These are phyloP conservation scores for Monoplex corrugatus DNA, from an alignment of 2,888 invertebrate species.

Conservation along the genomic window DNA sequence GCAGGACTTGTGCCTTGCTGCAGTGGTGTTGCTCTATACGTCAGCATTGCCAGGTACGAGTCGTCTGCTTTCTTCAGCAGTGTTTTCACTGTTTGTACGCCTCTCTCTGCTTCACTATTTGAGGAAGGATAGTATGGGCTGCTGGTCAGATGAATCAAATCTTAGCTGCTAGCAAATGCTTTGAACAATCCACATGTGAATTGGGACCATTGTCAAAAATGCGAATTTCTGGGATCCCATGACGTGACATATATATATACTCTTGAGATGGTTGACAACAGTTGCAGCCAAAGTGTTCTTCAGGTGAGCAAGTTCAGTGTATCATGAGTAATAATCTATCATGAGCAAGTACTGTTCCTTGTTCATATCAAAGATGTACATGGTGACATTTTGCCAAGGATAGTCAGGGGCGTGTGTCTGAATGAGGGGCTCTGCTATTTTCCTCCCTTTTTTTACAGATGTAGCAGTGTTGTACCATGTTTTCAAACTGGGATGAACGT, in stretches of 20 bases:
- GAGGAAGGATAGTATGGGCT: not conserved
- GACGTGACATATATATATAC: not conserved
- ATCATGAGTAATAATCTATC: conserved; percentile 39
- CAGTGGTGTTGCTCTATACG: conserved; percentile 38
- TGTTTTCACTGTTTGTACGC: conserved; percentile 24
- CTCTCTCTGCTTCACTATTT: conserved; percentile 39
- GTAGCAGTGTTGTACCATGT: conserved; percentile 20
- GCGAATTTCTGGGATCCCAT: conserved; percentile 8
- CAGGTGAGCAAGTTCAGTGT: conserved; percentile 16
- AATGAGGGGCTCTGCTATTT: conserved; percentile 21
- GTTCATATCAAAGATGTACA: conserved; percentile 2
- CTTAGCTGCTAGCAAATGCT: conserved; percentile 17
- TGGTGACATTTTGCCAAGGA: conserved; percentile 20
- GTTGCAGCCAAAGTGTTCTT: not conserved
- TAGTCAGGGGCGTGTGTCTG: not conserved
- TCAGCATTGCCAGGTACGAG: conserved; percentile 39
- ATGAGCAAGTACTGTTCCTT: conserved; percentile 12
- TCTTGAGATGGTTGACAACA: not conserved
- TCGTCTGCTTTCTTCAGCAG: conserved; percentile 21
- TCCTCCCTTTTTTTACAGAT: conserved; percentile 24
- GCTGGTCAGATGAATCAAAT: conserved; percentile 22
- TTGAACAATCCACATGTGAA: conserved; percentile 25
- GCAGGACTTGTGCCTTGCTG: conserved; percentile 26
- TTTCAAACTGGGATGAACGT: conserved; percentile 32
- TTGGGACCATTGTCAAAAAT: conserved; percentile 42